Evolutionary conservation across 1,140 invertebrate genomes (phyloP), one percentile per base, ranked within the genome.

Genomic region (Drosophila lacteicornis): DNA sequence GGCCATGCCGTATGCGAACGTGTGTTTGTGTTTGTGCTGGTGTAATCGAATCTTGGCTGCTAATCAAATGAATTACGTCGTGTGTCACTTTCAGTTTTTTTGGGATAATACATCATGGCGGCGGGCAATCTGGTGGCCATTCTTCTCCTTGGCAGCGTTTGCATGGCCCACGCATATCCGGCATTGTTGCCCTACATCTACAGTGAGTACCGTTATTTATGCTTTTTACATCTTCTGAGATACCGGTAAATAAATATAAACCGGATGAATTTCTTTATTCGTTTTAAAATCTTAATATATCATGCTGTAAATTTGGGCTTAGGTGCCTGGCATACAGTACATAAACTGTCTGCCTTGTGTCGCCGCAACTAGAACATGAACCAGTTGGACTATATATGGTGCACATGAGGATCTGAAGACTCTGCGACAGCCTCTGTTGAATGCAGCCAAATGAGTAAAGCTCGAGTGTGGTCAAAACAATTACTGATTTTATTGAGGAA

Each of bases 181-280:
- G 84, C 84, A 19, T 71, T 88, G 45, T 50, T 88, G 66, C 84
- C 84, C 49, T 88, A 88, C 47, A 81, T 88, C 38, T 88, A 90
- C 47, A 81, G 84, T 88, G 58, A 88, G 84, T 79, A 42, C 47
- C 33, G 47, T 27, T 55, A 25, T 55, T 8, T 12, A 0, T 25
- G 2, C 22, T 22, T 22, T 25, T 25, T 25, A 25, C 25, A 4
- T 27, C 40, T 25, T 27, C 9, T 1, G 33, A 30, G 43, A 19
- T 2, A 15, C 36, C 61, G 56, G 53, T 30, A 13, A 33, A n/a
- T n/a, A 33, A 19, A 11, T 33, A 9, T 33, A 6, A 17, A 2
- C 11, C 6, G 11, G 4, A 6, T 0, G 15, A 9, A 30, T 5
- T 50, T 33, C 2, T 33, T 49, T 33, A 11, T 33, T 2, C 11